phyloP scores from a whole-genome alignment of 2,888 invertebrate species.

The Hetaerina titia region DNA sequence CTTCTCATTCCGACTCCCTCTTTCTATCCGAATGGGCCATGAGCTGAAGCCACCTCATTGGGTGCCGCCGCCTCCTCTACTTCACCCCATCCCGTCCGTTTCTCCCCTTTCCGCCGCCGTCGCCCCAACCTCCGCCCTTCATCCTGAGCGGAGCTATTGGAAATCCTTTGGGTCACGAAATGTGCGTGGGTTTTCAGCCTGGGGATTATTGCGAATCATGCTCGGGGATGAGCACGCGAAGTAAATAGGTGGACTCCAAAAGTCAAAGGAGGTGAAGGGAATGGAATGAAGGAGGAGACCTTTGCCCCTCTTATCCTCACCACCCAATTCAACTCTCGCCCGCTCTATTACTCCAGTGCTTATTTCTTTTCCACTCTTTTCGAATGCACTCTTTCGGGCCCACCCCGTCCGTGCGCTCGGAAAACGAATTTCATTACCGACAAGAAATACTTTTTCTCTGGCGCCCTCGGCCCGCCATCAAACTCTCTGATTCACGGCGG shows the following conservation, averaged over 20 bases:
- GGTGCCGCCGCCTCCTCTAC: background rate
- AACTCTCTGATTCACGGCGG: background rate
- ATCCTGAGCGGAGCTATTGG: slow-evolving; percentile 37
- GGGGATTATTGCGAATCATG: slow-evolving; percentile 63
- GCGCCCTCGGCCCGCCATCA: background rate
- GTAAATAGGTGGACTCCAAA: slow-evolving; percentile 57
- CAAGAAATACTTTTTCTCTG: background rate
- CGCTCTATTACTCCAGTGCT: background rate
- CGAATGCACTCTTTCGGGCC: slow-evolving; percentile 3
- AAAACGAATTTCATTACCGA: background rate
- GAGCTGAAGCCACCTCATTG: background rate
- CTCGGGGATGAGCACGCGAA: slow-evolving; percentile 39
- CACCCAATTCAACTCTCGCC: background rate
- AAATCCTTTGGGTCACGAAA: slow-evolving; percentile 55
- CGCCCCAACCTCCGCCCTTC: background rate
- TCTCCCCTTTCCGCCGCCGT: background rate
- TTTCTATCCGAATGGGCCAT: background rate
- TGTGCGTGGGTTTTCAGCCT: slow-evolving; percentile 60
- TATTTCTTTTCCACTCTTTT: background rate
- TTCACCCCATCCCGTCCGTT: background rate
- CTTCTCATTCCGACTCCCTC: background rate
- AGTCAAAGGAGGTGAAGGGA: background rate
- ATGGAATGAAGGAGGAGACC: background rate
- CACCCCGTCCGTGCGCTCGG: background rate
- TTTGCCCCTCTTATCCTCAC: background rate